Conservation (phyloP, 2,797 vertebrate species). For the Arnoldichthys spilopterus region DNA sequence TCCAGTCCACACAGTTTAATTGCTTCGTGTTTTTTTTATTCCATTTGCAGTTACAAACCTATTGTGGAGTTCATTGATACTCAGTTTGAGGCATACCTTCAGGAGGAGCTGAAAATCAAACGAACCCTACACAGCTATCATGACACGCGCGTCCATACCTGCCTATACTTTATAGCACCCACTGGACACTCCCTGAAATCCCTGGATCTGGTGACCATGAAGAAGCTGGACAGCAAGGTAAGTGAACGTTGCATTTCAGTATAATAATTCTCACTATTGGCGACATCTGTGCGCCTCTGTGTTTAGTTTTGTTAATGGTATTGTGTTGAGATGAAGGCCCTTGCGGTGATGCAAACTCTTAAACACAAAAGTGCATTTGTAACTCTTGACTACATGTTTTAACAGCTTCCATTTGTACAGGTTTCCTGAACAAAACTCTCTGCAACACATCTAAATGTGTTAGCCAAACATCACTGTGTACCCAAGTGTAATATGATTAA, state of each 20-base stretch:
- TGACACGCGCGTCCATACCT: conserved; percentile 93
- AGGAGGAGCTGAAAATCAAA: conserved; percentile 97
- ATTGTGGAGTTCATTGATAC: conserved; percentile 97
- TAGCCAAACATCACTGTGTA: neutral
- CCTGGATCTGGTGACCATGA: conserved; percentile 97
- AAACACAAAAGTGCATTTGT: no score
- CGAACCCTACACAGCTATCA: conserved; percentile 96
- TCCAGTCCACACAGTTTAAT: neutral
- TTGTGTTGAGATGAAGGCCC: neutral
- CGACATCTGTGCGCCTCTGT: no score
- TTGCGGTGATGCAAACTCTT: no score
- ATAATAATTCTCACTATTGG: no score
- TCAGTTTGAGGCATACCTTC: conserved; percentile 96
- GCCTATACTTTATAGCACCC: conserved; percentile 96
- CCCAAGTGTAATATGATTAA: neutral
- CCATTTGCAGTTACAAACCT: conserved; percentile 88
- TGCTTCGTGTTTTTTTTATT: conserved; percentile 9
- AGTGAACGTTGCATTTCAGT: conserved; percentile 26
- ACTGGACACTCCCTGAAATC: conserved; percentile 97
- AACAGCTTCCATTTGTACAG: neutral
- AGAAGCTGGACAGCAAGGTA: conserved; percentile 99
- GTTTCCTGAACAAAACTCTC: neutral
- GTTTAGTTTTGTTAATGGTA: neutral
- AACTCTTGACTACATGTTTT: neutral
- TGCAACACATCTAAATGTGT: neutral